A percentile compares a stretch with the other conserved stretches of the same genome.
Evolutionary conservation across 2,113 vertebrate species (phyloP).

Genomic region (Mugil cephalus): DNA sequence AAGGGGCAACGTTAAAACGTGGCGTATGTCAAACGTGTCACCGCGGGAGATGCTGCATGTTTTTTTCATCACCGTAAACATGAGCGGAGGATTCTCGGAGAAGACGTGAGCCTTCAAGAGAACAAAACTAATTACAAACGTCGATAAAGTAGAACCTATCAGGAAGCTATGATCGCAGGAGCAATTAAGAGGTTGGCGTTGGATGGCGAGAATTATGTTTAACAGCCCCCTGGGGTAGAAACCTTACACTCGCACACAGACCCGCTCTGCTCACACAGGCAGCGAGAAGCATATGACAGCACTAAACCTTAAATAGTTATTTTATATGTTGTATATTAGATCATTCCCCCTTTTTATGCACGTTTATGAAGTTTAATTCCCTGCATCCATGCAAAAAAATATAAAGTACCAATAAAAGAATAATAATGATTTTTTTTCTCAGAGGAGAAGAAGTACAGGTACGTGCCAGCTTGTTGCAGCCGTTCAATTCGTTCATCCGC

Average conservation of each 20-base stretch:
- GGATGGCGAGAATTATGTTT: conserved; percentile 53
- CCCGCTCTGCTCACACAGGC: no score
- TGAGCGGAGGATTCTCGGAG: conserved; percentile 38
- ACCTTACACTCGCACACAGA: conserved; percentile 28
- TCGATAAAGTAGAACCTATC: conserved; percentile 56
- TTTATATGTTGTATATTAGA: not conserved
- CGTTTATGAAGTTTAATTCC: not conserved
- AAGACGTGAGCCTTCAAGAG: conserved; percentile 40
- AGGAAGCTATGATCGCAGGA: conserved; percentile 50
- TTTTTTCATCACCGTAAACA: conserved; percentile 49
- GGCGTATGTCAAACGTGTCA: conserved; percentile 31
- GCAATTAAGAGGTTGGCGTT: conserved; percentile 64
- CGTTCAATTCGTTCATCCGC: conserved; percentile 26
- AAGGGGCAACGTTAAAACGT: conserved; percentile 30
- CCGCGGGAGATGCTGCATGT: conserved; percentile 18
- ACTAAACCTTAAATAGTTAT: conserved; percentile 8
- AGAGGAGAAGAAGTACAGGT: conserved; percentile 2
- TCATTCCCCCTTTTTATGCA: not conserved
- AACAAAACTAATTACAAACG: conserved; percentile 36
- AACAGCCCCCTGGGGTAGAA: conserved; percentile 59
- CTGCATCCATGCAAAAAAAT: not conserved
- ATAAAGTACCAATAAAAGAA: no score
- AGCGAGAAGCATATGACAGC: not conserved
- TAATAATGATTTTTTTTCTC: not conserved
- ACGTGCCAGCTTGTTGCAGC: conserved; percentile 22